Conservation (phyloP, 1,140 invertebrate species). For the Papilio polyxenes region DNA sequence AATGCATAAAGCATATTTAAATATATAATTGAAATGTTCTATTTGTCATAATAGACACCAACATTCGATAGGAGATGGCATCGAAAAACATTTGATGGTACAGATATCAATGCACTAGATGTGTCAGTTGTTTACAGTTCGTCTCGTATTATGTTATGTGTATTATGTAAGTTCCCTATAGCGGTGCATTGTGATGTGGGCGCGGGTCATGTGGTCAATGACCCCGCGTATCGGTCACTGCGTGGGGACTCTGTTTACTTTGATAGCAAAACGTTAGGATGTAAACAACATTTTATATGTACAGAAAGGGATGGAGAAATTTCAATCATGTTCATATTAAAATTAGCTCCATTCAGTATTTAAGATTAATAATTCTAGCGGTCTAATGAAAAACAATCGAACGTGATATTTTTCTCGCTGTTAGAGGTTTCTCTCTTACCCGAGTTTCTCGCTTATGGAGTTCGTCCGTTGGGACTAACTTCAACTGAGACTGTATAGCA, state of each 20-base stretch:
- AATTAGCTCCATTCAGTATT: neutral
- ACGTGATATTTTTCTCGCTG: too few relatives aligned
- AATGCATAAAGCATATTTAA: too few relatives aligned
- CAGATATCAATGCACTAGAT: too few relatives aligned
- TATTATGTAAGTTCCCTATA: neutral
- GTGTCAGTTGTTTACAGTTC: neutral
- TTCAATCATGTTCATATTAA: too few relatives aligned
- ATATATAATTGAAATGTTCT: too few relatives aligned
- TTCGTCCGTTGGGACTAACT: too few relatives aligned
- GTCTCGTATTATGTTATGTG: neutral
- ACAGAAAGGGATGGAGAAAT: neutral
- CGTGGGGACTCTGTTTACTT: slow-evolving; percentile 31
- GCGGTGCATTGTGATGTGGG: slow-evolving; percentile 20
- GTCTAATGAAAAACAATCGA: too few relatives aligned
- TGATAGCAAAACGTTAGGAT: slow-evolving; percentile 35
- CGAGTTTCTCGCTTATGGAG: too few relatives aligned
- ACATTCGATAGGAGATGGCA: too few relatives aligned
- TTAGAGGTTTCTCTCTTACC: neutral
- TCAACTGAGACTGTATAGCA: neutral
- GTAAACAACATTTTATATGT: neutral
- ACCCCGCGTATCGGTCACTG: slow-evolving; percentile 42
- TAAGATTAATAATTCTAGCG: too few relatives aligned
- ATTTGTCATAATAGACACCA: too few relatives aligned
- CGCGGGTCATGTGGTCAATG: slow-evolving; percentile 34
- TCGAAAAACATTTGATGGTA: too few relatives aligned